Evolutionary conservation across 2,113 vertebrate species (phyloP).

Genomic region (Columba livia): DNA sequence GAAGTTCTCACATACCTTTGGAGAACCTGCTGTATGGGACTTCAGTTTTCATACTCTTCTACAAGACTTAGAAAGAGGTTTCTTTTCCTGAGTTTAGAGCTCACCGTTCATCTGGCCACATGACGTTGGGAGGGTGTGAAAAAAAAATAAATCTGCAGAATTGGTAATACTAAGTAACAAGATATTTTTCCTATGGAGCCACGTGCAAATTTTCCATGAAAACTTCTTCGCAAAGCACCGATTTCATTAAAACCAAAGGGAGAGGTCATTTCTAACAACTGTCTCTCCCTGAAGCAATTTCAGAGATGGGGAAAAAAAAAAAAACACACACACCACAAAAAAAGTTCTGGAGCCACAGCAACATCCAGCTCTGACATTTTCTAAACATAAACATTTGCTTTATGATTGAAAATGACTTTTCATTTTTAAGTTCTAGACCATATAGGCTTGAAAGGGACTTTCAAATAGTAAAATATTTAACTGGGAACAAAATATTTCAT

Average conservation of each 20-base stretch:
- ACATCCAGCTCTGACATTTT: background rate
- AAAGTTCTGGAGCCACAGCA: background rate
- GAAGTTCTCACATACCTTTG: background rate
- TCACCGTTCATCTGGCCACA: background rate
- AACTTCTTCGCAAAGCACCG: background rate
- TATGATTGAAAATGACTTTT: conserved; percentile 27
- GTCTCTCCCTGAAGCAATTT: background rate
- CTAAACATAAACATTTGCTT: conserved; percentile 36
- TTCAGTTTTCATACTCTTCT: background rate
- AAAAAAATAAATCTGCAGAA: background rate
- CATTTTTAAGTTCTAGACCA: conserved; percentile 16
- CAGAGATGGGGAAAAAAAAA: too few relatives aligned
- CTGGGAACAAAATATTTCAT: background rate
- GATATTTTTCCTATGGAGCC: background rate
- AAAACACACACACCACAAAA: background rate
- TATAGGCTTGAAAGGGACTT: conserved; percentile 10
- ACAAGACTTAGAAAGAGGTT: background rate
- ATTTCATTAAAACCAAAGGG: background rate
- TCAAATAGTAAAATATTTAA: conserved; percentile 1
- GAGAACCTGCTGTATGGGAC: background rate
- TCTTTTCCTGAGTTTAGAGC: background rate
- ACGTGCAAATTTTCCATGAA: background rate
- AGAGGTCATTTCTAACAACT: background rate
- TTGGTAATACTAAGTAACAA: background rate
- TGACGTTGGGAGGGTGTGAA: background rate